phyloP scores from a whole-genome alignment of 2,113 vertebrate species.

The Oxygymnocypris stewartii region DNA sequence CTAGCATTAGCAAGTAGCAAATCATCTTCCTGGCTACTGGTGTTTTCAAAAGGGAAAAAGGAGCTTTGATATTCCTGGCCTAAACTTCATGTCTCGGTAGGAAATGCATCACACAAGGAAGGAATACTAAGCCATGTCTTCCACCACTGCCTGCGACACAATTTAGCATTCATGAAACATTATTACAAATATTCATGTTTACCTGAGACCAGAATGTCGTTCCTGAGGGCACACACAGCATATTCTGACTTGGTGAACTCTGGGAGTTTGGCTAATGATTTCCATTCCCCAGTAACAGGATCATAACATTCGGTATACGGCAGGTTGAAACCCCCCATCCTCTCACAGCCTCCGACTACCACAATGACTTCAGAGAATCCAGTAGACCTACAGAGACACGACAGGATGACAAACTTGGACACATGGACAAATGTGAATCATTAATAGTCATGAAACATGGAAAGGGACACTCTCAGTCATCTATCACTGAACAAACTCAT shows the following conservation, averaged over 20 bases:
- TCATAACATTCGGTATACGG: conserved; percentile 98
- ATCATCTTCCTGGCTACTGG: not conserved
- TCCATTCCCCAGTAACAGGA: conserved; percentile 97
- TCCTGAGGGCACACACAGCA: conserved; percentile 93
- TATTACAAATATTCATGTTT: conserved; percentile 56
- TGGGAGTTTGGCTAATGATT: conserved; percentile 94
- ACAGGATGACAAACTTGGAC: not conserved
- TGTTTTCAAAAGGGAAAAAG: not conserved
- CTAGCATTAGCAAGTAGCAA: not conserved
- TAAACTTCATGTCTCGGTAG: not conserved
- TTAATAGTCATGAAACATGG: not conserved
- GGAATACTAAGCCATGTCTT: not conserved
- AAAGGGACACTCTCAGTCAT: not conserved
- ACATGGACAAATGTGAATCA: not conserved
- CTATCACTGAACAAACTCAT: not conserved
- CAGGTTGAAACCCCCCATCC: conserved; percentile 95
- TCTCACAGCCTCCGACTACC: conserved; percentile 96
- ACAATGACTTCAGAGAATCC: conserved; percentile 98
- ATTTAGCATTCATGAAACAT: not conserved
- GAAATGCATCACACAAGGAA: not conserved
- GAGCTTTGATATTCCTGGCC: not conserved
- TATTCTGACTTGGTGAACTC: conserved; percentile 99
- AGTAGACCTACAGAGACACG: conserved; percentile 82
- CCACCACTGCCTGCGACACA: not conserved
- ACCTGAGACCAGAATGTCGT: conserved; percentile 99